Percentiles rank a stretch among this genome's conserved stretches.
Conservation (phyloP, 2,888 invertebrate genomes). For the Agrochola circellaris region DNA sequence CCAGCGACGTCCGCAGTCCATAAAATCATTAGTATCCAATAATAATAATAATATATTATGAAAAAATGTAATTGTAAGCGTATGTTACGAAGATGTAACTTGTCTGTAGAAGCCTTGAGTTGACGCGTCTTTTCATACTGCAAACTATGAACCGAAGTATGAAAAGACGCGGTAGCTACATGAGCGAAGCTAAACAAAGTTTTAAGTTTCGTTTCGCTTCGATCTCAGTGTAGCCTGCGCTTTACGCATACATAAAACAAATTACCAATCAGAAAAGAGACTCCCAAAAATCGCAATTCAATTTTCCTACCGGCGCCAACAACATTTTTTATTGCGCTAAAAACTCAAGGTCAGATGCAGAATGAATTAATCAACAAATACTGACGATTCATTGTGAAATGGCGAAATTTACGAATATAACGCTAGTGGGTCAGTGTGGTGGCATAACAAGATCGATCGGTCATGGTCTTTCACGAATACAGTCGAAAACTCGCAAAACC, state of each 20-base stretch:
- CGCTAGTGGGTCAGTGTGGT: slow-evolving; percentile 71
- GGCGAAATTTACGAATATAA: slow-evolving; percentile 57
- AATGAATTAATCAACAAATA: slow-evolving; percentile 34
- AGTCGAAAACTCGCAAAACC: slow-evolving; percentile 53
- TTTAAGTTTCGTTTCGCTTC: no score
- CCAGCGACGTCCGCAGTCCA: no score
- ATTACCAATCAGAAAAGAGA: neutral
- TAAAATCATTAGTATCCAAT: no score
- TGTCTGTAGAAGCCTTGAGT: no score
- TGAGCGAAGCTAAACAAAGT: no score
- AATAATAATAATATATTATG: no score
- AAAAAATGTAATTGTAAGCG: no score
- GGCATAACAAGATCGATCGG: slow-evolving; percentile 73
- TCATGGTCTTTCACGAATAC: slow-evolving; percentile 77
- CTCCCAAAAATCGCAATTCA: slow-evolving; percentile 1
- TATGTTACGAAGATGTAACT: no score
- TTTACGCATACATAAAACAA: neutral
- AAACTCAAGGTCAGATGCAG: slow-evolving; percentile 44
- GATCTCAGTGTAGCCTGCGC: no score
- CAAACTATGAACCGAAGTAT: no score
- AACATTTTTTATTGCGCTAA: slow-evolving; percentile 3
- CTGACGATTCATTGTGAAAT: slow-evolving; percentile 49
- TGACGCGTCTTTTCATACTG: no score
- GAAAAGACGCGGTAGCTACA: no score
- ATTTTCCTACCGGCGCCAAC: neutral